Conservation (phyloP, 2,797 vertebrate genomes). For the Clarias fuscus region DNA sequence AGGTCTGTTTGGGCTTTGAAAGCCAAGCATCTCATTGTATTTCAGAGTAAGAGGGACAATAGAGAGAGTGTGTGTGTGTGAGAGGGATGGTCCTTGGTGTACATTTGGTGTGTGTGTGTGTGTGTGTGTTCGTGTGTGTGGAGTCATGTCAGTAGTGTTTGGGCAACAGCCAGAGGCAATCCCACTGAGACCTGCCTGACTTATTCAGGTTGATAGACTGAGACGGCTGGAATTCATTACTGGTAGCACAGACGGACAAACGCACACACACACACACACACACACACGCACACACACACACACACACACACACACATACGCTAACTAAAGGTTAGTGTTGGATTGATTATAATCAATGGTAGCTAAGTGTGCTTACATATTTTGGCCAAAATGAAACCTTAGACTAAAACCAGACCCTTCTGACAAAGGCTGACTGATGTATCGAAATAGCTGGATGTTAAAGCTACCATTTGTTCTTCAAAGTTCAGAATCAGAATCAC, state of each 20-base stretch:
- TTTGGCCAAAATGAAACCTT: not conserved
- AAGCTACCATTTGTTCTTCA: not conserved
- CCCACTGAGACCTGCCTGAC: slow-evolving; percentile 52
- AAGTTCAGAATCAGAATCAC: too few relatives aligned
- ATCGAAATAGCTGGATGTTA: not conserved
- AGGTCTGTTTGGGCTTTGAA: slow-evolving; percentile 20
- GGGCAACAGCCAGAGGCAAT: slow-evolving; percentile 50
- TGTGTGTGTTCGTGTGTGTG: slow-evolving; percentile 26
- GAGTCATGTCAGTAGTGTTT: slow-evolving; percentile 24
- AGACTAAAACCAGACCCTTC: not conserved
- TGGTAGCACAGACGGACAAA: slow-evolving; percentile 6
- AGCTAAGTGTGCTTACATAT: not conserved
- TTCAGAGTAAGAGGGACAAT: slow-evolving; percentile 9
- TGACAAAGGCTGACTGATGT: slow-evolving; percentile 6
- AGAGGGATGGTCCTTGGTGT: slow-evolving; percentile 15
- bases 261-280: slow-evolving; percentile 3
- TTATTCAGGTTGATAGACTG: slow-evolving; percentile 53
- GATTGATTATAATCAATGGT: not conserved
- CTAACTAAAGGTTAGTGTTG: not conserved
- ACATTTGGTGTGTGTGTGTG: slow-evolving; percentile 7
- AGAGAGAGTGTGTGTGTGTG: slow-evolving; percentile 3
- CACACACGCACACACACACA: slow-evolving; percentile 18
- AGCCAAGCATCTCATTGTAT: slow-evolving; percentile 25
- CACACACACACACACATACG: slow-evolving; percentile 8
- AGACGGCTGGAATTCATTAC: slow-evolving; percentile 62